Base-by-base conservation (phyloP, 2,113 vertebrate genomes). In the Pollachius pollachius region DNA sequence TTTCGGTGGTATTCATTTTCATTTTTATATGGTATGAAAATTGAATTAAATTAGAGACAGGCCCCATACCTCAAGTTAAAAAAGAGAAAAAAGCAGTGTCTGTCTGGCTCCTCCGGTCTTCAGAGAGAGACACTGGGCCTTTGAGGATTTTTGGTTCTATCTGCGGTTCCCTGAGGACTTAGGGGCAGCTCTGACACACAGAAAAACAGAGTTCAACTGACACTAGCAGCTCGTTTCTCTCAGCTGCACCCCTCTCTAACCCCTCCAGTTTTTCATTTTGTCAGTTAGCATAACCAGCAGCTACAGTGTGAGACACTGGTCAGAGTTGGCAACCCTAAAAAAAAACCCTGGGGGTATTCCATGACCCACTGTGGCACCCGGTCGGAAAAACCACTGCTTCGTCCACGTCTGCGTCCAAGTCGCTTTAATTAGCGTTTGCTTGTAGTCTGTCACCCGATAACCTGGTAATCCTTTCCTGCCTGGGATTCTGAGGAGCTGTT, bases 391-490 rank as follows among this genome's bases (percentile, higher is more conserved):
- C 9, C 54, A 17, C 54, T n/a, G 54, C 54, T 17, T 7, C 23
- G 5, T 7, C 60, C 15, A 15, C 15, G 21, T 4, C 27, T 1
- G 21, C 21, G 5, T 81, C 76, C 72, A 85, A 83, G 80, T 13
- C 41, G 62, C 27, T 68, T 62, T 84, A 77, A 83, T 78, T 72
- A 77, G 71, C 67, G 77, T 81, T 81, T 71, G 73, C 80, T 81
- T 9, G 76, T 61, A 73, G 73, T 81, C 75, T 75, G 79, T 77
- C 71, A 71, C 72, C 58, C 69, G 81, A 70, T 78, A 71, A 78
- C 73, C 73, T 70, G 27, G 61, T 86, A 81, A 82, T 77, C 73
- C 76, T 79, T 81, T 82, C 76, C 76, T 82, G 72, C 71, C 65
- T 57, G 60, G 72, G 74, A 56, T 64, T 60, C 54, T 48, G 18